A percentile compares a stretch with the other conserved stretches of the same genome.
Conservation (phyloP, 2,797 vertebrate species). For the Muscicapa striata region DNA sequence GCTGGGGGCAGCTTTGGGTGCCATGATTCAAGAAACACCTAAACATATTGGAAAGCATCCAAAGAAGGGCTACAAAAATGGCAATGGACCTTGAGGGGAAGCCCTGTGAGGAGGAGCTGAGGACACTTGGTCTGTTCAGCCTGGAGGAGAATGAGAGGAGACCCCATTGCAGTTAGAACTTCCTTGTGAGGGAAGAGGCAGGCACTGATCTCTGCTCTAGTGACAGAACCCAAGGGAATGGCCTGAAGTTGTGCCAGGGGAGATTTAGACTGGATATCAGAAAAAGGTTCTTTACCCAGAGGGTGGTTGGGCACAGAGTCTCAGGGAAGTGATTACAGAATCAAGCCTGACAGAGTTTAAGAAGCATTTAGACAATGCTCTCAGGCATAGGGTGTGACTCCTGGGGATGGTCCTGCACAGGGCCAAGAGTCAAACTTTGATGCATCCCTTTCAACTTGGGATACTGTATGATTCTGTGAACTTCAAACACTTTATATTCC, state of each 20-base stretch:
- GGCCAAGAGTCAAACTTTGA: background rate
- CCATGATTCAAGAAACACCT: background rate
- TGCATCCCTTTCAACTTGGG: background rate
- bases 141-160: background rate
- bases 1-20: background rate
- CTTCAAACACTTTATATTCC: background rate
- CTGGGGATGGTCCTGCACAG: background rate
- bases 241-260: background rate
- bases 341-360: background rate
- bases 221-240: rapidly evolving
- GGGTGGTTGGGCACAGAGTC: background rate
- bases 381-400: background rate
- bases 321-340: background rate
- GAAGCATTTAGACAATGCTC: background rate
- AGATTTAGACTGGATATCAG: background rate
- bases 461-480: background rate
- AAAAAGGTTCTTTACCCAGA: background rate
- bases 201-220: background rate
- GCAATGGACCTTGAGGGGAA: background rate
- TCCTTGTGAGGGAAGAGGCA: background rate
- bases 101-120: background rate
- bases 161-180: background rate
- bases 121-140: background rate
- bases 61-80: background rate
- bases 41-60: background rate